Base-by-base conservation (phyloP, 2,797 vertebrate species). In the Anabacerthia variegaticeps region DNA sequence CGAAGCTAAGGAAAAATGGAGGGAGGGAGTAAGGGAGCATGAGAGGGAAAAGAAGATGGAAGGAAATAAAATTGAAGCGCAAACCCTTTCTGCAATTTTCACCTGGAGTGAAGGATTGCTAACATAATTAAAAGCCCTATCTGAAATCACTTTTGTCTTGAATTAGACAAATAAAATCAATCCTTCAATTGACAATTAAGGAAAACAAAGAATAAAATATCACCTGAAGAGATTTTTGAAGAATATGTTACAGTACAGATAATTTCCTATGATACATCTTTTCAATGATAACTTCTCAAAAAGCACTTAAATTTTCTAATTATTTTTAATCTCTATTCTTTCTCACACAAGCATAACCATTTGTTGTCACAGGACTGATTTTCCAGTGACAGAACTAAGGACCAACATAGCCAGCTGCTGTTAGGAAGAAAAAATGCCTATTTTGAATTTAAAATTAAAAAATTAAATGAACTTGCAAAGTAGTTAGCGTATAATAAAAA, bases 401-500 rank as follows among this genome's bases (percentile, higher is more conserved):
- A 74, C 12, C 24, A 81, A 7, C 14, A 18, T 10, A 21, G 9
- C 4, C 18, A 62, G 14, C 30, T 90, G 17, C 15, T 86, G 2
- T 20, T 81, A 63, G 10, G 36, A 90, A 78, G 12, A 78, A 78
- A 54, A 88, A 71, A 27, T 51, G 9, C 7, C 22, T 46, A 46
- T 75, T 93, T 81, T 55, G 23, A 85, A 58, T 77, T 74, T 83
- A 80, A 91, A 92, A 88, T 80, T 48, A 16, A 85, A 81, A 86
- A 87, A 48, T 46, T 12, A 80, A 73, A 78, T 18, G 21, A 86
- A 81, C 16, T 39, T 94, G n/a, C 9, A 69, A 69, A 95, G 44
- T 41, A 84, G n/a, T 55, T 80, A 80, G 26, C 26, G 44, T 78
- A 51, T 44, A 75, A 92, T 73, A 79, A 79, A 92, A 96, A 79